A percentile compares a stretch with the other conserved stretches of the same genome.
Conservation (phyloP, 2,113 vertebrate genomes). For the Pteruthius melanotis region DNA sequence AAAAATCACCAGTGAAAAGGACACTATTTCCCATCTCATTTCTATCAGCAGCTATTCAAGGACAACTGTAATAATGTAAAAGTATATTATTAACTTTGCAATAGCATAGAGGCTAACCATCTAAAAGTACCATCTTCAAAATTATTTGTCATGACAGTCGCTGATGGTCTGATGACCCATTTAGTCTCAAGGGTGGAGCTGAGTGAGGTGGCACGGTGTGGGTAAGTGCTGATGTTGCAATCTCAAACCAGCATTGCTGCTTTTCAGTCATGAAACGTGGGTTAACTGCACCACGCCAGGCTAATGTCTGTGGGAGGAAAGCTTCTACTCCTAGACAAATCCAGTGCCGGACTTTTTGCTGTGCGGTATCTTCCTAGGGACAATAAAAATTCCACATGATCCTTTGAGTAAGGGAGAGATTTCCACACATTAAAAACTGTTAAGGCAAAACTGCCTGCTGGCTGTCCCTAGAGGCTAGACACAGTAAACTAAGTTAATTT, state of each 20-base stretch:
- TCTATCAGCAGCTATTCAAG: background rate
- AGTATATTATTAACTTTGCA: background rate
- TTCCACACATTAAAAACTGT: background rate
- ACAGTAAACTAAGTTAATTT: background rate
- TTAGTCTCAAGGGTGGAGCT: background rate
- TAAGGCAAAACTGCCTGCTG: background rate
- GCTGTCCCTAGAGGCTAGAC: background rate
- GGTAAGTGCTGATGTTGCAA: background rate
- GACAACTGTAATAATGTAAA: background rate
- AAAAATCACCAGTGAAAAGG: background rate
- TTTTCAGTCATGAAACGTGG: background rate
- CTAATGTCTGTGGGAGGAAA: background rate
- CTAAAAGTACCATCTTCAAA: background rate
- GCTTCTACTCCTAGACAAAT: background rate
- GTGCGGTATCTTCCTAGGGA: background rate
- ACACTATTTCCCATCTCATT: background rate
- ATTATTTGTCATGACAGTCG: fast-evolving
- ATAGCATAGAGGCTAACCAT: background rate
- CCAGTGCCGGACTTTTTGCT: background rate
- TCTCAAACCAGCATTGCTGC: background rate
- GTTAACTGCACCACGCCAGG: background rate
- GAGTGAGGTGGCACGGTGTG: fast-evolving
- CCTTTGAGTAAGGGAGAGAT: background rate
- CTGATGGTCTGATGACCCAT: background rate
- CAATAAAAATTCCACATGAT: background rate